Conservation (phyloP, 92 coral and sea anemone genomes). For the Siderastrea radians region DNA sequence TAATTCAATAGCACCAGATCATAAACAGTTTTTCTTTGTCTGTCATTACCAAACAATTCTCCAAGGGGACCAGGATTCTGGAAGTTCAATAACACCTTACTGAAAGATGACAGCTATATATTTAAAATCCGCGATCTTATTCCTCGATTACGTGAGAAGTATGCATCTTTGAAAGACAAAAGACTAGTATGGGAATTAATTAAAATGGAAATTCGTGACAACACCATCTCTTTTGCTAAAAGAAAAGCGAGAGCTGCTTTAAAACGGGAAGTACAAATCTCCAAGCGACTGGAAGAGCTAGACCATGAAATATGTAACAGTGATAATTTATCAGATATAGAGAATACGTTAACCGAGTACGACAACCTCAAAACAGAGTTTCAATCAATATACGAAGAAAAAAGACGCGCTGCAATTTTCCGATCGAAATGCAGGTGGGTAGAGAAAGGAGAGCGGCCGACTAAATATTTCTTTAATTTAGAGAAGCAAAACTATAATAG, state of each 20-base stretch:
- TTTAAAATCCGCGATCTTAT: background rate
- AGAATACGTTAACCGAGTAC: background rate
- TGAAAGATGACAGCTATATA: background rate
- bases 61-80: background rate
- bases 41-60: background rate
- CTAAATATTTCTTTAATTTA: no score
- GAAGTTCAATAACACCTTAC: background rate
- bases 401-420: background rate
- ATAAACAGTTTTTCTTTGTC: background rate
- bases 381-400: background rate
- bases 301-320: background rate
- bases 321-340: background rate
- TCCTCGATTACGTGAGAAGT: background rate
- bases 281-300: background rate
- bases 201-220: background rate
- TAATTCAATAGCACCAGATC: background rate
- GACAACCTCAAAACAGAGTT: background rate
- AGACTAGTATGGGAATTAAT: background rate
- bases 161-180: background rate
- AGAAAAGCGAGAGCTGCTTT: background rate
- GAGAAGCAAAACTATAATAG: no score
- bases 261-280: background rate
- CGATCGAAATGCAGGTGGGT: background rate
- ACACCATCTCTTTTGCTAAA: background rate
- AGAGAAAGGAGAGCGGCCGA: no score